phyloP scores from a whole-genome alignment of 2,113 vertebrate genomes.

The Leptocoma aspasia region DNA sequence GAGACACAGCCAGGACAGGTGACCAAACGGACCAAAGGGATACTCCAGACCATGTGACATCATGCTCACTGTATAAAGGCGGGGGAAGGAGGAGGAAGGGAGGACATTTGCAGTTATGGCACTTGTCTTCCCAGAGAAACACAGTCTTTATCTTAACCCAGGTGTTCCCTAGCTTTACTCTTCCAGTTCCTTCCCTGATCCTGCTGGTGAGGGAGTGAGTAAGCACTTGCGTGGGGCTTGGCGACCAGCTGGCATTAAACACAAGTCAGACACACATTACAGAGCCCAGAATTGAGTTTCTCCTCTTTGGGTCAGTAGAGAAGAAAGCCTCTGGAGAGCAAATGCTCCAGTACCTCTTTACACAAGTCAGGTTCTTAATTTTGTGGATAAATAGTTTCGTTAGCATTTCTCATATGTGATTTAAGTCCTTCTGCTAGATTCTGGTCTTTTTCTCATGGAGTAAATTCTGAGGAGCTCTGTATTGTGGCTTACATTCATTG shows the following conservation, averaged over 20 bases:
- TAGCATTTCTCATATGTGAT: background rate
- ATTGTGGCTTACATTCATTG: background rate
- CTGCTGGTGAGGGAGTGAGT: background rate
- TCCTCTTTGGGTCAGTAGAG: background rate
- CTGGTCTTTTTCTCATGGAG: background rate
- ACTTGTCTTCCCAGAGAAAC: background rate
- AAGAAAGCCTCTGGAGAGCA: background rate
- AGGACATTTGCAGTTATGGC: background rate
- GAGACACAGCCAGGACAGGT: background rate
- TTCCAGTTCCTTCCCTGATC: background rate
- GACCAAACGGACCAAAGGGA: background rate
- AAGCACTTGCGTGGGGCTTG: accelerated
- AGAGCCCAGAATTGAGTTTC: background rate
- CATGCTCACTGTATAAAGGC: background rate
- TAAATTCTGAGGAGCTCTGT: background rate
- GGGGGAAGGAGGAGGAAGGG: background rate
- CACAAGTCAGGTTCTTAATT: background rate
- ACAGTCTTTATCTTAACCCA: background rate
- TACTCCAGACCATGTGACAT: background rate
- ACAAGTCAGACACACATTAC: background rate
- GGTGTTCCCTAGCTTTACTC: background rate
- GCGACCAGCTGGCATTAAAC: background rate
- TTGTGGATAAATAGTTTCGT: background rate
- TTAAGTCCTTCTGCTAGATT: background rate
- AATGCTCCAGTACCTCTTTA: background rate